Evolutionary conservation across 2,888 invertebrate species (phyloP), one percentile per base, ranked within the genome.

Genomic region (Luperina nickerlii): DNA sequence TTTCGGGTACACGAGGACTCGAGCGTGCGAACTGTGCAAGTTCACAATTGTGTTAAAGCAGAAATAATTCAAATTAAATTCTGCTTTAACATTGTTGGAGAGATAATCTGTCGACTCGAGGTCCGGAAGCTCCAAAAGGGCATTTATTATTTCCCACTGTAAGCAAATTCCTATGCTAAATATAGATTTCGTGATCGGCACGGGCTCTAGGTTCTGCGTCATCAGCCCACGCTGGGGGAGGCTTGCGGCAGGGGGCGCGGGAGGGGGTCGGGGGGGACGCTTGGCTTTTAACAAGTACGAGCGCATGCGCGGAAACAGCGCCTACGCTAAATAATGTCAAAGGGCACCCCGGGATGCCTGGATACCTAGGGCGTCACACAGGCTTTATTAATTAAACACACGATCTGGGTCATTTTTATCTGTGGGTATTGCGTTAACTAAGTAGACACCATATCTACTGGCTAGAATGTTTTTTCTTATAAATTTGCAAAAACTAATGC

Each of bases 271-370:
- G 75, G 57, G 86, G 57, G 86, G 57, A 42, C 32, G 79, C 79
- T 82, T 85, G 79, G 81, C 80, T 86, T 82, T 79, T 76, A 87
- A 87, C 88, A 82, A 91, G 79, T 87, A 78, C 68, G 70, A 77
- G 91, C 94, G 95, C 96, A 94, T 94, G 95, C 96, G 96, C 94
- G 90, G 85, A 84, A 85, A 86, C 85, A 70, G 89, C 92, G 88
- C 93, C 93, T 90, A 92, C 92, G 86, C 88, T 83, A 78, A 81
- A 89, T 91, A 96, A 96, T 96, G 96, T 95, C 96, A 96, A 94
- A 96, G 96, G 96, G 95, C 96, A 94, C 87, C 95, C 95, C 94
- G 94, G 95, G 93, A 91, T 89, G 89, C 91, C 93, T 94, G 92
- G 91, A 92, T 92, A 84, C 92, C 94, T 95, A 94, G 95, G 92